Base-by-base conservation (phyloP, 2,888 invertebrate genomes). In the Lamproptera curius region DNA sequence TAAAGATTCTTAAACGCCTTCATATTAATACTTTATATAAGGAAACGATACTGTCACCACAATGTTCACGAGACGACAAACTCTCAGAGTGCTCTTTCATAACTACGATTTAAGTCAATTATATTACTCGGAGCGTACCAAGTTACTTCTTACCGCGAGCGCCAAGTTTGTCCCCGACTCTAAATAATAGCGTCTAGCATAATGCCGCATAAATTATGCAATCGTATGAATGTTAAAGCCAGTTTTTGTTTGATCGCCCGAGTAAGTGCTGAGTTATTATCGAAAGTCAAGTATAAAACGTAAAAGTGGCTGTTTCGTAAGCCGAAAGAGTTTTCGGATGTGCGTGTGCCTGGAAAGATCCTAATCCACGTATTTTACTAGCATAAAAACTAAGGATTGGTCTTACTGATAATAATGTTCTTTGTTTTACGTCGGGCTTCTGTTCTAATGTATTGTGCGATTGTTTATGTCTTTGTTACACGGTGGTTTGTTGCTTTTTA, bases 151-250 rank as follows among this genome's bases (percentile, higher is more conserved):
- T 59, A 60, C 62, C 59, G 63, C 54, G 9, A 54, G 51, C 52
- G 54, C 23, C 40, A 56, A 59, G 58, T 66, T 61, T 63, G 63
- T 62, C 57, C 55, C 63, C 51, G 43, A 56, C 59, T 59, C 62
- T 68, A 59, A 74, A 72, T 67, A 72, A 70, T 65, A 72, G 55
- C 50, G 31, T 31, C 51, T 54, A 46, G 61, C 56, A 63, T 71
- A 71, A 69, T 69, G 62, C 52, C 54, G 52, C 57, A 68, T 73
- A 67, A 67, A 70, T 73, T 65, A 73, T 69, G 64, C 67, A 68
- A 62, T 31, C 11, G 67, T 53, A 54, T 55, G 50, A 52, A 47
- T 47, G 48, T 49, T 54, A 40, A 46, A 46, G 43, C 38, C n/a
- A 31, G 11, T 31, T 31, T 31, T 31, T 31, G 31, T 31, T 31